Percentiles rank a stretch among this genome's conserved stretches.
Evolutionary conservation across 2,888 invertebrate genomes (phyloP).

Genomic region (Meliscaeva auricollis): DNA sequence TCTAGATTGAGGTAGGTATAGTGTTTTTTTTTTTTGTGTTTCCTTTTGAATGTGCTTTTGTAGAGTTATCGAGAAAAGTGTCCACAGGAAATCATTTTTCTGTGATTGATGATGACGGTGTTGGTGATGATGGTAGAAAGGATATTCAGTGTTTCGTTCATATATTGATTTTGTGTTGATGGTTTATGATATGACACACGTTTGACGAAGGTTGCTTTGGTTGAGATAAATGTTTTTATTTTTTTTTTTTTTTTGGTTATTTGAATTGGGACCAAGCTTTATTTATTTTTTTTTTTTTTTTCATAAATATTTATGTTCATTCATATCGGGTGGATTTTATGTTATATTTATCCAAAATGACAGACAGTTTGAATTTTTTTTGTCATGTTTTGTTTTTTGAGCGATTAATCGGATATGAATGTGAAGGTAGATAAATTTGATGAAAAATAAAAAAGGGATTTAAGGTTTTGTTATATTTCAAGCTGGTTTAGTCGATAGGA

Average conservation of each 20-base stretch:
- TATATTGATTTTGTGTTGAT: conserved; percentile 52
- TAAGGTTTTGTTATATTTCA: neutral
- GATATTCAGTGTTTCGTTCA: conserved; percentile 39
- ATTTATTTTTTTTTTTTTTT: conserved; percentile 4
- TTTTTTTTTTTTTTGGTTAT: conserved; percentile 7
- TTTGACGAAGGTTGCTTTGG: conserved; percentile 14
- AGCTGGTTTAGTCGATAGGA: neutral
- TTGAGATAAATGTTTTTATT: conserved; percentile 19
- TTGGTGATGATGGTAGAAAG: neutral
- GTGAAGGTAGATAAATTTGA: neutral
- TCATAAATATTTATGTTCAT: neutral
- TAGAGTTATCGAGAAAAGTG: conserved; percentile 66
- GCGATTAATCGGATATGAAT: conserved; percentile 3
- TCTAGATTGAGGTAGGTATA: conserved; percentile 1
- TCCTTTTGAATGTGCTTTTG: neutral
- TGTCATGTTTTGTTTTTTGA: no score
- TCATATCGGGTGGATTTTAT: neutral
- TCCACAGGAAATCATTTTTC: conserved; percentile 43
- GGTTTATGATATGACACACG: conserved; percentile 46
- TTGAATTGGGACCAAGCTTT: conserved; percentile 14
- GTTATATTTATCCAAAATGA: conserved; percentile 11
- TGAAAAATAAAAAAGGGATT: neutral
- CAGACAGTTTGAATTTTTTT: conserved; percentile 21
- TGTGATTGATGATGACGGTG: conserved; percentile 59
- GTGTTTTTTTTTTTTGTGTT: conserved; percentile 47